Base-by-base conservation (phyloP, 1,140 invertebrate genomes). In the Muscidifurax raptorellus region DNA sequence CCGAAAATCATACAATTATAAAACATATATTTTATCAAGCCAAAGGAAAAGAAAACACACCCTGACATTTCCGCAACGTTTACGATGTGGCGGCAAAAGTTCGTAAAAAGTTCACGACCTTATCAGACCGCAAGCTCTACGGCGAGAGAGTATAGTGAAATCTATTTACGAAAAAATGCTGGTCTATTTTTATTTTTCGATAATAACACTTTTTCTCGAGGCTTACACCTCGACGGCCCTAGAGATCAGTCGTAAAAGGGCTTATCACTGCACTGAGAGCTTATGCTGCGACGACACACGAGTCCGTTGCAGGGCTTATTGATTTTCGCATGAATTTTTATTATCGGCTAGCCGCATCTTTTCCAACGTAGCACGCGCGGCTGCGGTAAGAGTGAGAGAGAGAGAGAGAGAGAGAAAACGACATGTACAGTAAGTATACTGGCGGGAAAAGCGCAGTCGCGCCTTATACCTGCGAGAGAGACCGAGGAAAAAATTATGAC, bases 281-380 rank as follows among this genome's bases (percentile, higher is more conserved):
- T 82, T 66, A 69, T 13, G 44, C 28, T 69, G 36, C 44, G 80
- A 40, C 28, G 30, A 76, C 80, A 86, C 40, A 28, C 52, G 18
- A 5, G 52, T n/a, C 36, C 67, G 27, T 77, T 15, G 52, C 44
- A 47, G 59, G 28, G 27, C 66, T 22, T 87, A 87, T 87, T 86
- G 86, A 87, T 87, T 87, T 87, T 87, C 30, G 78, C 87, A 84
- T 86, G 74, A 86, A 85, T 87, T 87, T 87, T 86, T 87, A 86
- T 85, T 86, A 85, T 85, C 83, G 76, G 82, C 77, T 76, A 27
- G 82, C 67, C 76, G 59, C 71, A 80, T 84, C 77, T 84, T 52
- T 69, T 22, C 71, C 27, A 18, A 27, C 3, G 75, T 6, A 59
- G 40, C 71, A 36, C 30, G 59, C 52, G 28, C n/a, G n/a, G 22